Percentiles rank a stretch among this genome's conserved stretches.
Evolutionary conservation across 1,140 invertebrate genomes (phyloP).

Genomic region (Laupala kohalensis): DNA sequence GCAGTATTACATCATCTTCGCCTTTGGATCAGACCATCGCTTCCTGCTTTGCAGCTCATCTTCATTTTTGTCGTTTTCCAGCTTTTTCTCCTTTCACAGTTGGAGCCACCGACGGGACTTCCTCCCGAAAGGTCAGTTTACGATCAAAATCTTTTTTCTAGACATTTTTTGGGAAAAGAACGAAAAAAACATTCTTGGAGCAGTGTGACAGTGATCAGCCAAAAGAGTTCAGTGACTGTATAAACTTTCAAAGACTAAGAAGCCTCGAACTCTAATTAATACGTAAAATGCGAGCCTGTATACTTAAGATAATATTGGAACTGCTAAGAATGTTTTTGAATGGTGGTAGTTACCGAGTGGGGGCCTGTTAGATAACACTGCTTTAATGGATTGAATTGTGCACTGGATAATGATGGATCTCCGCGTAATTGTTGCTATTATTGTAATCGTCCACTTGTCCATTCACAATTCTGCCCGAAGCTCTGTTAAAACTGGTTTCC

Average conservation of each 20-base stretch:
- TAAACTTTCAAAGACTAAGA: background rate
- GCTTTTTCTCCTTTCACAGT: background rate
- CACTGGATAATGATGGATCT: background rate
- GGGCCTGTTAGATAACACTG: background rate
- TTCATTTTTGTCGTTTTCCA: background rate
- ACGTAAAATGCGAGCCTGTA: background rate
- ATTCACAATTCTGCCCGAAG: background rate
- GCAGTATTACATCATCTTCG: background rate
- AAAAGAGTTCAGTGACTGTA: background rate
- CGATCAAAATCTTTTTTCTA: background rate
- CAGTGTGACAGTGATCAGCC: background rate
- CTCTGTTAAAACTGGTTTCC: background rate
- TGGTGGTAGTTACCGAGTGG: background rate
- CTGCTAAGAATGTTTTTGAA: background rate
- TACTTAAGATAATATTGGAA: too few species aligned
- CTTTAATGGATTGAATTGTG: background rate
- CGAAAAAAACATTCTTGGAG: background rate
- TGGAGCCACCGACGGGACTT: background rate
- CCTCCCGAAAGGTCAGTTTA: background rate
- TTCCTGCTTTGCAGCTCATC: background rate
- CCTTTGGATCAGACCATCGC: background rate
- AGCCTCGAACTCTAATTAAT: background rate
- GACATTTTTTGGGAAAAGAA: background rate
- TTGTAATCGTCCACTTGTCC: background rate
- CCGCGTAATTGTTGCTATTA: background rate